Evolutionary conservation across 2,888 invertebrate genomes (phyloP).

Genomic region (Phania funesta): DNA sequence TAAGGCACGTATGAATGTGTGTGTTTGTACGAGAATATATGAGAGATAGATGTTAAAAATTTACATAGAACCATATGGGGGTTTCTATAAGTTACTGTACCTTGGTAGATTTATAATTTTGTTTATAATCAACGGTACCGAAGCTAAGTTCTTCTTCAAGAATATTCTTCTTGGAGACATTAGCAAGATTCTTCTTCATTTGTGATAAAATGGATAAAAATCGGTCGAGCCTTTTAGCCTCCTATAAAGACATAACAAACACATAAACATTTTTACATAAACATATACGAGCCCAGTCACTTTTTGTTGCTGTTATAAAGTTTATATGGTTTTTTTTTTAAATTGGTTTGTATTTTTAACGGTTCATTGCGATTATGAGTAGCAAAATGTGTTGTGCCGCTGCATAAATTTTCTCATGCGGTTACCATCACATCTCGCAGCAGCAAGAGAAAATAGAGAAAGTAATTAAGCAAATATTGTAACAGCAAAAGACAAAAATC

Average conservation of each 20-base stretch:
- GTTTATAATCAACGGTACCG: too few relatives aligned
- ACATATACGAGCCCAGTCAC: background rate
- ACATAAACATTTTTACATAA: too few relatives aligned
- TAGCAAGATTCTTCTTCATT: too few relatives aligned
- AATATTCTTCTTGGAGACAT: too few relatives aligned
- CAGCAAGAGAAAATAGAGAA: constrained; percentile 5
- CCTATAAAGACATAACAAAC: too few relatives aligned
- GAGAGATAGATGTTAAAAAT: background rate
- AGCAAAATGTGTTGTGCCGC: constrained; percentile 62
- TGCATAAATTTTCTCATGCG: constrained; percentile 66
- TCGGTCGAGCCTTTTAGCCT: too few relatives aligned
- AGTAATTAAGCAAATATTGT: background rate
- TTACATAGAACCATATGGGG: constrained; percentile 12
- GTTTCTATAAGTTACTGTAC: background rate
- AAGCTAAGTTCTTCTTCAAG: too few relatives aligned
- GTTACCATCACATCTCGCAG: constrained; percentile 31
- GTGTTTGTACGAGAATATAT: background rate
- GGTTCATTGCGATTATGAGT: constrained; percentile 68
- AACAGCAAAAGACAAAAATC: constrained; percentile 4
- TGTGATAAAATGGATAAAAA: too few relatives aligned
- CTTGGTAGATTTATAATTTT: background rate
- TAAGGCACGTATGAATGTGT: background rate
- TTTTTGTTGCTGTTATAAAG: constrained; percentile 16
- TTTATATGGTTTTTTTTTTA: too few relatives aligned
- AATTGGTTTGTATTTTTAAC: constrained; percentile 65